Evolutionary conservation across 2,888 invertebrate species (phyloP).

Genomic region (Andrena dorsata): DNA sequence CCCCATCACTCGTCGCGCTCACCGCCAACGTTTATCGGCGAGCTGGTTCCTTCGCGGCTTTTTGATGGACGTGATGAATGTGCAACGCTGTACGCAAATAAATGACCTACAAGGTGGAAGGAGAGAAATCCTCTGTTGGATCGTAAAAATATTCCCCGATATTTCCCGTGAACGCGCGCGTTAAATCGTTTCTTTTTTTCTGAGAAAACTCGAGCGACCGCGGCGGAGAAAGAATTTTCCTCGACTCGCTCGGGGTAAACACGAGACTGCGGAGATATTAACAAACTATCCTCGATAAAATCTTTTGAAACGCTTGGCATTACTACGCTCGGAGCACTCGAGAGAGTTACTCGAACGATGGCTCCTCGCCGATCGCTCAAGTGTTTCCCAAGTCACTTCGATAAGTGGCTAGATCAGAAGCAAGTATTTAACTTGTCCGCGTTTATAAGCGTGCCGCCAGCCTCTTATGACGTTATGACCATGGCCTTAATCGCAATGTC

Average conservation of each 20-base stretch:
- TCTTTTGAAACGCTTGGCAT: no score
- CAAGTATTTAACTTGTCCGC: constrained; percentile 69
- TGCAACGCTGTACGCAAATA: constrained; percentile 52
- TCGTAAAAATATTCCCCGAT: constrained; percentile 47
- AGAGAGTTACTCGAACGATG: not conserved
- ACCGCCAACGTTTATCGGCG: not conserved
- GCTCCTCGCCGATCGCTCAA: constrained; percentile 1
- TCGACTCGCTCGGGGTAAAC: constrained; percentile 2
- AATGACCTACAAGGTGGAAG: constrained; percentile 46
- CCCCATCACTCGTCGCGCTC: not conserved
- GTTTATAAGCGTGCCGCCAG: constrained; percentile 61
- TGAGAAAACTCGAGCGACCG: constrained; percentile 7
- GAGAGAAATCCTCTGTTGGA: constrained; percentile 32
- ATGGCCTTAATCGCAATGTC: constrained; percentile 72
- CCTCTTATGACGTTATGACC: constrained; percentile 69
- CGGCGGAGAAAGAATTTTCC: constrained; percentile 22
- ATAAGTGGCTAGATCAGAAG: constrained; percentile 65
- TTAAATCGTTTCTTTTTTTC: constrained; percentile 22
- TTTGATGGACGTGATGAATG: constrained; percentile 39
- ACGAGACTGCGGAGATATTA: not conserved
- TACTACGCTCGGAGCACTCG: no score
- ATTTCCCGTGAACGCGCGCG: constrained; percentile 19
- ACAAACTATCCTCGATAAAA: no score
- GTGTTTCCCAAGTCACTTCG: constrained; percentile 49
- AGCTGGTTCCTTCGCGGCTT: not conserved